These are phyloP conservation scores for Pristionchus exspectatus DNA, from an alignment of 2,888 invertebrate genomes.

Conservation along the genomic window DNA sequence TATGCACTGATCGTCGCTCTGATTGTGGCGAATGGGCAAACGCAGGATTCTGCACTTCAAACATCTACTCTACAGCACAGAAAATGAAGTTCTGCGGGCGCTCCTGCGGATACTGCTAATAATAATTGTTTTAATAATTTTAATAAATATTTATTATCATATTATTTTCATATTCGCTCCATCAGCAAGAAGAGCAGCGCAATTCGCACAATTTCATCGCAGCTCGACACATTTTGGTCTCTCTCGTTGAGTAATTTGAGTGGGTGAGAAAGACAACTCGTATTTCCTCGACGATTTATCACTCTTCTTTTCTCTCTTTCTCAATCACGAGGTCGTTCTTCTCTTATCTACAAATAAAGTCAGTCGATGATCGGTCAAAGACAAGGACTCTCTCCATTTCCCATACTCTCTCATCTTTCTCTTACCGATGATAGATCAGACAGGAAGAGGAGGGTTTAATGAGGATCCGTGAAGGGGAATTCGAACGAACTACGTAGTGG, in stretches of 20 bases:
- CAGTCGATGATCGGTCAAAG: constrained; percentile 1
- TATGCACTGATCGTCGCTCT: constrained; percentile 68
- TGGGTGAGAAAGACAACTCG: constrained; percentile 26
- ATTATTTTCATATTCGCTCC: background rate
- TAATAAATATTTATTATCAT: background rate
- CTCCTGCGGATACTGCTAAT: constrained; percentile 70
- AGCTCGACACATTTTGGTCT: constrained; percentile 17
- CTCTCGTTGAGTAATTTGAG: background rate
- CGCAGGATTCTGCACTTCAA: constrained; percentile 72
- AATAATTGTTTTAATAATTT: background rate
- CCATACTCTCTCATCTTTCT: background rate
- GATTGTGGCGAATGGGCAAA: constrained; percentile 73
- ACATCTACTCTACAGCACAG: constrained; percentile 69
- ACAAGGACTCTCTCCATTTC: background rate
- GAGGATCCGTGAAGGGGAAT: background rate
- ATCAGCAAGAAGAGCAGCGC: background rate
- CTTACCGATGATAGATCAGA: background rate
- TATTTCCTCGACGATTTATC: constrained; percentile 44
- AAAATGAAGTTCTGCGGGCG: constrained; percentile 72
- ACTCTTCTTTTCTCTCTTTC: background rate
- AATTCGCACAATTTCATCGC: background rate
- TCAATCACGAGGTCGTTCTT: background rate
- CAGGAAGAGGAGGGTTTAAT: background rate
- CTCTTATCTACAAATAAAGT: background rate
- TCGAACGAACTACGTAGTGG: background rate